phyloP scores from a whole-genome alignment of 2,797 vertebrate genomes.

The Spondyliosoma cantharus region DNA sequence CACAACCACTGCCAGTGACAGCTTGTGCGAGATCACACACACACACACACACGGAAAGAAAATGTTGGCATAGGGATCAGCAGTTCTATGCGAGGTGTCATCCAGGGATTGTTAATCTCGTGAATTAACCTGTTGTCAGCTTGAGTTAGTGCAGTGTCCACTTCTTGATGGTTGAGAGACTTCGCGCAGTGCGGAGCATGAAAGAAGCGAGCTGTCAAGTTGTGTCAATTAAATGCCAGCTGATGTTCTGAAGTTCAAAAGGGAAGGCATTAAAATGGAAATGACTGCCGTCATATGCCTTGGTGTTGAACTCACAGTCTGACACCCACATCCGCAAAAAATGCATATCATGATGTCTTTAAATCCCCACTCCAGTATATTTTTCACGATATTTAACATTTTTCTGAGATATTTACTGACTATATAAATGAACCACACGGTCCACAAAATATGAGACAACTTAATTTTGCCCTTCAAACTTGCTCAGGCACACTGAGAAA shows the following conservation, averaged over 20 bases:
- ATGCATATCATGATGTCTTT: neutral
- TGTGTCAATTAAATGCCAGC: slow-evolving; percentile 56
- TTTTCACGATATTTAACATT: no score
- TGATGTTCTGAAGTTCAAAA: slow-evolving; percentile 63
- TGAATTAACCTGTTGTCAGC: slow-evolving; percentile 64
- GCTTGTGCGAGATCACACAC: slow-evolving; percentile 37
- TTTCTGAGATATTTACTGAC: no score
- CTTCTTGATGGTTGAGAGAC: slow-evolving; percentile 44
- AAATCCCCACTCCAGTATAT: neutral
- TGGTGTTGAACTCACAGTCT: slow-evolving; percentile 15
- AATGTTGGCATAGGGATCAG: slow-evolving; percentile 38
- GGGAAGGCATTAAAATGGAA: slow-evolving; percentile 47
- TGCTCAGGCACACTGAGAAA: no score
- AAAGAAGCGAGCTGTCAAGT: slow-evolving; percentile 51
- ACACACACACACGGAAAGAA: slow-evolving; percentile 10
- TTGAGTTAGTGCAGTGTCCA: slow-evolving; percentile 42
- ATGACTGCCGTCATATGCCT: slow-evolving; percentile 30
- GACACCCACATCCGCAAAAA: slow-evolving; percentile 3
- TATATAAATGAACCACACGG: no score
- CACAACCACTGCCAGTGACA: slow-evolving; percentile 18
- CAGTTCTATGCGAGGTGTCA: slow-evolving; percentile 17
- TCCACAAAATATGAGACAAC: no score
- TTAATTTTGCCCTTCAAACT: no score
- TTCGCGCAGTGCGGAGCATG: slow-evolving; percentile 19
- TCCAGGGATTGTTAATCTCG: slow-evolving; percentile 37